These are phyloP conservation scores for Yponomeuta cagnagella DNA, from an alignment of 2,888 invertebrate genomes.

Conservation along the genomic window DNA sequence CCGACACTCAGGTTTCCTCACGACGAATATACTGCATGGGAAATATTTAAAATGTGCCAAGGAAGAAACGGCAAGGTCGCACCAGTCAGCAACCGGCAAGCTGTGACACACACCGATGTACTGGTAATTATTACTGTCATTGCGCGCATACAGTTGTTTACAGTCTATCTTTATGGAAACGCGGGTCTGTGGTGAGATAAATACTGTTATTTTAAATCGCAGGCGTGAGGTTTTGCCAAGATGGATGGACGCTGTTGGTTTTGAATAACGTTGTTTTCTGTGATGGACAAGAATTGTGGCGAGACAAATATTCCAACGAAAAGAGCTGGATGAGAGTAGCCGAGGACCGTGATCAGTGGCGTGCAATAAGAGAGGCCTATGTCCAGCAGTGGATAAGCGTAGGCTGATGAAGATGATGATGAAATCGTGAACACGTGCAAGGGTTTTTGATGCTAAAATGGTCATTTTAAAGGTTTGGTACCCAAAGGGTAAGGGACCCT, in stretches of 20 bases:
- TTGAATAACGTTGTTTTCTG: not conserved
- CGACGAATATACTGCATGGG: too few relatives aligned
- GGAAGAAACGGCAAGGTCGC: not conserved
- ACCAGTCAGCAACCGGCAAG: conserved; percentile 14
- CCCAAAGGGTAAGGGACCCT: too few relatives aligned
- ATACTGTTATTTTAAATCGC: not conserved
- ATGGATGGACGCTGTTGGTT: not conserved
- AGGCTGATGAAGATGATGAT: too few relatives aligned
- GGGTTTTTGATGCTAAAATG: too few relatives aligned
- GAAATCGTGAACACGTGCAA: too few relatives aligned
- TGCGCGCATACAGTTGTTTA: conserved; percentile 8
- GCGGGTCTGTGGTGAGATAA: not conserved
- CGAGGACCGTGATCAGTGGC: too few relatives aligned
- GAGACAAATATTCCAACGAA: too few relatives aligned
- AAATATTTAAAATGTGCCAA: not conserved
- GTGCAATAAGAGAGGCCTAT: too few relatives aligned
- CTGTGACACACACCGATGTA: conserved; percentile 8
- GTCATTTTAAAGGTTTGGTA: too few relatives aligned
- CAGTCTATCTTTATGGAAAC: conserved; percentile 2
- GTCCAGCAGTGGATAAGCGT: too few relatives aligned
- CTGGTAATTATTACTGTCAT: conserved; percentile 13
- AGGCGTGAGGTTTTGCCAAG: not conserved
- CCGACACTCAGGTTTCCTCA: too few relatives aligned
- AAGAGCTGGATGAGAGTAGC: too few relatives aligned
- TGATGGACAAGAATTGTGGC: not conserved